Base-by-base conservation (phyloP, 2,888 invertebrate species). In the Latrodectus elegans region DNA sequence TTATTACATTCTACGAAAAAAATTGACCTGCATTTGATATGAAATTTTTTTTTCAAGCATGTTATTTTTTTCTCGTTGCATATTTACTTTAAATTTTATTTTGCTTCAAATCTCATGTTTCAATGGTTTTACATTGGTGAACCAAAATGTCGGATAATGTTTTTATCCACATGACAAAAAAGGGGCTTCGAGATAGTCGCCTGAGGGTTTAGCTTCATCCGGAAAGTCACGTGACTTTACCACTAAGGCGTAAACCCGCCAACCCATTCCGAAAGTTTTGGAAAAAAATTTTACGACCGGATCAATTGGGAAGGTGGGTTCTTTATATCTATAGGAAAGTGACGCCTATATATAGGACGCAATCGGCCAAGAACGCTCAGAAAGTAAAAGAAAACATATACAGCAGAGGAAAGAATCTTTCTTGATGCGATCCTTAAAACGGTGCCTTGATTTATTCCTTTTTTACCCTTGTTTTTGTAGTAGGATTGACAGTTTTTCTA, bases 171-270 rank as follows among this genome's bases (percentile, higher is more conserved):
- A 68, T 14, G 74, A 52, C 67, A 60, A 82, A 75, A 76, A 68
- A 49, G 68, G 77, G 72, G 77, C 78, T 84, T 84, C 73, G 84
- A 84, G 78, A 78, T 84, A 84, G 84, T 73, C 84, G 77, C 84
- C 84, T 49, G 67, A 55, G 84, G 84, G 77, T 84, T 84, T 84
- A 65, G 84, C 77, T 84, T 84, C 84, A 84, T 84, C 84, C 84
- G 77, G 84, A 84, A 84, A 84, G 84, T 84, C 84, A 84, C 84
- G 84, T 84, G 84, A 84, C 78, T 84, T 84, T 84, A 78, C 84
- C 77, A 84, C 84, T 84, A 84, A 84, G 77, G 84, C 84, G 84
- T 84, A 84, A 84, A 84, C 84, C 84, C 84, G 84, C 77, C 84
- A 84, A 84, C 72, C 84, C 84, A 84, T 84, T 84, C 84, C 78